Base-by-base conservation (phyloP, 1,140 invertebrate species). In the Drosophila willistoni region DNA sequence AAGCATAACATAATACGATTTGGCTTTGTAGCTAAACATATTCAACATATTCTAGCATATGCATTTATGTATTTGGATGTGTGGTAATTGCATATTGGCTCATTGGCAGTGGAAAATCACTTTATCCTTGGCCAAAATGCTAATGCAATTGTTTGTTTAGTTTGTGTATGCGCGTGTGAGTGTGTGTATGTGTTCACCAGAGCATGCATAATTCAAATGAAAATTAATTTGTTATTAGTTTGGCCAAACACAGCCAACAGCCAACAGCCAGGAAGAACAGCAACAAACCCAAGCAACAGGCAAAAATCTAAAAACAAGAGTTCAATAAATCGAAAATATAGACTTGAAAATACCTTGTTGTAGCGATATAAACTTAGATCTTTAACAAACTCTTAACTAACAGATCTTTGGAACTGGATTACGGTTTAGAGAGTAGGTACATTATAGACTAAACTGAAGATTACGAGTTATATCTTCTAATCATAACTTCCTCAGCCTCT, bases 151-250 rank as follows among this genome's bases (percentile, higher is more conserved):
- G 25, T 44, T 47, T 77, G 44, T 66, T 56, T 41, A 36, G 17
- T 56, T 14, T 29, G 55, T 51, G 33, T 66, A 61, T 34, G 14
- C n/a, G n/a, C 2, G 42, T 47, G 14, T 55, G 56, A 55, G 51
- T 63, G 41, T 61, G 70, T 44, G 73, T 22, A 36, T 62, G 68
- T 61, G 73, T 64, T 68, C 56, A 77, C 55, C 82, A 65, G 64
- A 73, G 75, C 79, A 71, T 82, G 83, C 77, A 86, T 86, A 86
- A 86, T 86, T 86, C 79, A 77, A 79, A 86, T 76, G 67, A 67
- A 86, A 86, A 81, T 86, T 79, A 86, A 86, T 81, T 86, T 81
- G 79, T 86, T 86, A 86, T 86, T 86, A 81, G 82, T 81, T 86
- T 76, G 67, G 67, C 71, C 76, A 86, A 66, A 44, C 62, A 86